phyloP scores from a whole-genome alignment of 2,888 invertebrate species.

The Archips crataeganus region DNA sequence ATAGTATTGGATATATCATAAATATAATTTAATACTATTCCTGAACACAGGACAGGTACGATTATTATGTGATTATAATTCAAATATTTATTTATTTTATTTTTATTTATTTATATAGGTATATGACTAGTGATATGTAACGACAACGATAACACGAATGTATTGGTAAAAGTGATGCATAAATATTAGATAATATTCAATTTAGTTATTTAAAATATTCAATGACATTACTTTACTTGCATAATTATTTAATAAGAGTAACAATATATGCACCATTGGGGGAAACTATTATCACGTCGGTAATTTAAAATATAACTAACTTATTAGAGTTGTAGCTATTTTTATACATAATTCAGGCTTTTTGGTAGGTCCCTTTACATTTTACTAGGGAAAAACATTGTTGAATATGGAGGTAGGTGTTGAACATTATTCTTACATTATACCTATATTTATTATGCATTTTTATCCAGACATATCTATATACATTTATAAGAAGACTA shows the following conservation, averaged over 20 bases:
- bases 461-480: conserved; percentile 48
- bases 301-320: conserved; percentile 54
- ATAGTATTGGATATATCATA: conserved; percentile 45
- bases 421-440: conserved; percentile 55
- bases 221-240: conserved; percentile 42
- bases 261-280: conserved; percentile 70
- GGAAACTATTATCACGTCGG: conserved; percentile 51
- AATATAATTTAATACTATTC: conserved; percentile 67
- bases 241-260: conserved; percentile 47
- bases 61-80: conserved; percentile 67
- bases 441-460: conserved; percentile 65
- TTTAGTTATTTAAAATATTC: conserved; percentile 38
- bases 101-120: conserved; percentile 57
- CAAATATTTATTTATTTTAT: conserved; percentile 53
- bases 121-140: conserved; percentile 85
- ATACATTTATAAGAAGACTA: conserved; percentile 41
- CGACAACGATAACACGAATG: conserved; percentile 76
- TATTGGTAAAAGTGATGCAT: conserved; percentile 67
- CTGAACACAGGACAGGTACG: conserved; percentile 85
- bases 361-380: conserved; percentile 73
- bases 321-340: conserved; percentile 55
- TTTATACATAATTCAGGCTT: conserved; percentile 70
- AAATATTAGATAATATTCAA: conserved; percentile 51
- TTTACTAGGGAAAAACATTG: conserved; percentile 57
- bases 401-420: conserved; percentile 77